A percentile compares a stretch with the other conserved stretches of the same genome.
Evolutionary conservation across 2,888 invertebrate species (phyloP).

Genomic region (Mechanitis mazaeus): DNA sequence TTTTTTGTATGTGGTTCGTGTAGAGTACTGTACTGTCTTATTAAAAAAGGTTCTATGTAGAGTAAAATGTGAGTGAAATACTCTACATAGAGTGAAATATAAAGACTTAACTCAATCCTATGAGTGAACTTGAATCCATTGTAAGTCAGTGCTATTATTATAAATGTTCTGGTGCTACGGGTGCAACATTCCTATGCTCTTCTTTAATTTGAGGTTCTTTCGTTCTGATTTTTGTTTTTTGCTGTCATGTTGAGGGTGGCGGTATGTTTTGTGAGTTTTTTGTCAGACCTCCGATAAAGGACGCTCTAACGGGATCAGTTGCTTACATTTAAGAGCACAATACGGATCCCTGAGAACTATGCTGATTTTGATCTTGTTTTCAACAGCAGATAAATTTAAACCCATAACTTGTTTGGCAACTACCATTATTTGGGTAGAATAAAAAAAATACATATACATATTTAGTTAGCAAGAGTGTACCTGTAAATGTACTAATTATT

Average conservation of each 20-base stretch:
- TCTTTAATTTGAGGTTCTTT: constrained; percentile 71
- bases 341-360: constrained; percentile 17
- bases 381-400: constrained; percentile 7
- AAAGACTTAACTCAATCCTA: no score
- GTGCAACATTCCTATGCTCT: constrained; percentile 68
- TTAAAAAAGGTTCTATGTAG: no score
- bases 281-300: constrained; percentile 57
- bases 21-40: no score
- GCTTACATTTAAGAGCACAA: constrained; percentile 25
- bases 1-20: no score
- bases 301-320: constrained; percentile 64
- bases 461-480: no score
- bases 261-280: constrained; percentile 60
- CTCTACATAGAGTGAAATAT: no score
- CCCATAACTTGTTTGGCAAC: no score
- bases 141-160: constrained; percentile 21
- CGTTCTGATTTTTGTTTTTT: constrained; percentile 71
- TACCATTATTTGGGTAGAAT: no score
- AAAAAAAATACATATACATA: no score
- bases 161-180: constrained; percentile 45
- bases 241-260: constrained; percentile 52
- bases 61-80: no score
- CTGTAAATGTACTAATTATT: no score
- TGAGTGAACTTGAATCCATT: no score
- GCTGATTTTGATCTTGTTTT: constrained; percentile 20